Conservation (phyloP, 2,888 invertebrate genomes). For the Hypena proboscidalis region DNA sequence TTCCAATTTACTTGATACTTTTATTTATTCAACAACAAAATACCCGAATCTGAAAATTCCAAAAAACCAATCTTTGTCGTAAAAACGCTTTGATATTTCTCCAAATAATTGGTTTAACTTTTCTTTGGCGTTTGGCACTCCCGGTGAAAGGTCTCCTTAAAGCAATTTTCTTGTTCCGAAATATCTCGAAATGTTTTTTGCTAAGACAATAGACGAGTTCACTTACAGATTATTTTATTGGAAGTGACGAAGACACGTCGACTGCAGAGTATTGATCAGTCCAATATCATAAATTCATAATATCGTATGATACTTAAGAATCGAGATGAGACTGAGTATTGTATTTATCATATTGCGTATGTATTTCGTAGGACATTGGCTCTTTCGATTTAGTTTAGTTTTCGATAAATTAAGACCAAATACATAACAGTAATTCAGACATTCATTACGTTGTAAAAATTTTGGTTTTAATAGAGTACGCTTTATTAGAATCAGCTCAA, state of each 20-base stretch:
- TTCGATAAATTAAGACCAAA: too few relatives aligned
- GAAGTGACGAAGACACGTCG: slow-evolving; percentile 7
- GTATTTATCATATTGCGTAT: background rate
- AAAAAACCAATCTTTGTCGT: slow-evolving; percentile 31
- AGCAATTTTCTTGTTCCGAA: slow-evolving; percentile 62
- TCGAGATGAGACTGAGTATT: background rate
- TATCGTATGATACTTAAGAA: slow-evolving; percentile 5
- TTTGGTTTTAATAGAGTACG: too few relatives aligned
- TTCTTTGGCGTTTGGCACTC: slow-evolving; percentile 58
- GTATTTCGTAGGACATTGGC: too few relatives aligned
- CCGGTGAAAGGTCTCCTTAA: slow-evolving; percentile 63
- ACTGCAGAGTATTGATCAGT: slow-evolving; percentile 7
- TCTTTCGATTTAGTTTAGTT: too few relatives aligned
- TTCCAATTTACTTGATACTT: too few relatives aligned
- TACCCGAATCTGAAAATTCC: slow-evolving; percentile 15
- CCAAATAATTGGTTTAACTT: slow-evolving; percentile 67
- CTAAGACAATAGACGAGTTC: slow-evolving; percentile 29
- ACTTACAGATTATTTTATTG: slow-evolving; percentile 21
- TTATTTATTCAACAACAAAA: background rate
- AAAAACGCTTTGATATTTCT: slow-evolving; percentile 40
- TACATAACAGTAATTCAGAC: too few relatives aligned
- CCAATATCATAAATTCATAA: slow-evolving; percentile 16
- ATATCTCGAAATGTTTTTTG: slow-evolving; percentile 39
- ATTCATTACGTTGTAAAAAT: too few relatives aligned
- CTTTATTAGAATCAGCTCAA: background rate